phyloP scores from a whole-genome alignment of 2,797 vertebrate species.

The Poliocrania exsul region DNA sequence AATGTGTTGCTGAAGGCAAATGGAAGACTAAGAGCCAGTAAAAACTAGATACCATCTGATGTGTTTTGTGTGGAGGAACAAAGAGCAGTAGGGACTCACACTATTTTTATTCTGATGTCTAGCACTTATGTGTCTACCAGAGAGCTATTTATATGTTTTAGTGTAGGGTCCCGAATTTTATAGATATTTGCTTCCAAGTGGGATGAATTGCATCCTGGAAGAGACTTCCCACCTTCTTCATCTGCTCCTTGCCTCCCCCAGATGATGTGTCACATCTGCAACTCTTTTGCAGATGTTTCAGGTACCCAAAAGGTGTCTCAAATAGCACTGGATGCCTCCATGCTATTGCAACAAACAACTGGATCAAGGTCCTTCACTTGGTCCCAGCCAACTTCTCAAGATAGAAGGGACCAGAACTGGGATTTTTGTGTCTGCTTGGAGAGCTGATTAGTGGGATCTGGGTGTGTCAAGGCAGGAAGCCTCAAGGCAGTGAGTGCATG shows the following conservation, averaged over 20 bases:
- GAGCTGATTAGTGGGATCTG: not conserved
- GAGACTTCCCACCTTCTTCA: not conserved
- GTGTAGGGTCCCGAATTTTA: not conserved
- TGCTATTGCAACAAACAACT: not conserved
- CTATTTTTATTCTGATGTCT: not conserved
- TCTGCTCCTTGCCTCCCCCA: not conserved
- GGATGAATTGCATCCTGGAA: not conserved
- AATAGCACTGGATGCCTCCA: no score
- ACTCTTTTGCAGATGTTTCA: not conserved
- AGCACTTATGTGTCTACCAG: fast-evolving
- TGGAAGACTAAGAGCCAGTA: not conserved
- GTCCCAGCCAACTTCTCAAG: not conserved
- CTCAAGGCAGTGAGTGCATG: not conserved
- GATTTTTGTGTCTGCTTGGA: not conserved
- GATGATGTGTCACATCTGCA: not conserved
- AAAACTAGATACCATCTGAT: not conserved
- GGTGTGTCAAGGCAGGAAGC: not conserved
- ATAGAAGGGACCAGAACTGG: not conserved
- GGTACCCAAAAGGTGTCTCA: not conserved
- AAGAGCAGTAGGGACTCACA: not conserved
- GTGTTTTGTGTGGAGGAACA: not conserved
- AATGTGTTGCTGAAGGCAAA: not conserved
- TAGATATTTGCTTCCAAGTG: not conserved
- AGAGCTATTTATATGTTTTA: not conserved
- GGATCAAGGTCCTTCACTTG: not conserved